phyloP scores from a whole-genome alignment of 2,888 invertebrate genomes.

The Megastigmus dorsalis region DNA sequence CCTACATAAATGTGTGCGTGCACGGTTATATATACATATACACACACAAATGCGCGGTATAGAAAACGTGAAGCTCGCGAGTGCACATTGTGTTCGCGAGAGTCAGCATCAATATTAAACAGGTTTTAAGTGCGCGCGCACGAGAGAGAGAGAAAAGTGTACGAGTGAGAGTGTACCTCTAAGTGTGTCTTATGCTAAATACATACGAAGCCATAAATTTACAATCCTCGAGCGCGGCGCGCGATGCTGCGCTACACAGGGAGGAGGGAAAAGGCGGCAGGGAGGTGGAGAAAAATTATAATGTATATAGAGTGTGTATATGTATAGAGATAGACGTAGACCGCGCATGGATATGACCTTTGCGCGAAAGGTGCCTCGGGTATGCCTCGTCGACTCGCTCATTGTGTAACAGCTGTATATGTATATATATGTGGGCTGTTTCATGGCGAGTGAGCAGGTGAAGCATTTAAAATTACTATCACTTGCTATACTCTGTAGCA shows the following conservation, averaged over 20 bases:
- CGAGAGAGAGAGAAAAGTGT: too few relatives aligned
- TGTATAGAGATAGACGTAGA: background rate
- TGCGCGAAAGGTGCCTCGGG: constrained; percentile 9
- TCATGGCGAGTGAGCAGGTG: too few relatives aligned
- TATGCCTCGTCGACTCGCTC: too few relatives aligned
- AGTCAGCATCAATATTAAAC: constrained; percentile 12
- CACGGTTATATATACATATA: background rate
- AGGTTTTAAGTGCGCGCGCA: background rate
- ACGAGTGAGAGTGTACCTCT: too few relatives aligned
- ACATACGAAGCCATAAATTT: constrained; percentile 8
- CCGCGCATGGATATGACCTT: too few relatives aligned
- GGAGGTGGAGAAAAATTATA: constrained; percentile 1
- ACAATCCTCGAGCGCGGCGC: background rate
- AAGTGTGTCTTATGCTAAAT: constrained; percentile 3
- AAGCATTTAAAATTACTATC: too few relatives aligned
- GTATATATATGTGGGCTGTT: too few relatives aligned
- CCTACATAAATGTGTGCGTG: background rate
- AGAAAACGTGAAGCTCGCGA: too few relatives aligned
- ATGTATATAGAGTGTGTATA: background rate
- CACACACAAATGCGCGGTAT: background rate
- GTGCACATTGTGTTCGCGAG: too few relatives aligned
- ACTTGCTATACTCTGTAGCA: too few relatives aligned
- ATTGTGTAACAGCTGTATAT: too few relatives aligned
- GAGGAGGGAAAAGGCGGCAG: background rate
- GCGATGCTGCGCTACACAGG: background rate